Conservation (phyloP, 1,140 invertebrate genomes). For the Trichonephila clavipes region DNA sequence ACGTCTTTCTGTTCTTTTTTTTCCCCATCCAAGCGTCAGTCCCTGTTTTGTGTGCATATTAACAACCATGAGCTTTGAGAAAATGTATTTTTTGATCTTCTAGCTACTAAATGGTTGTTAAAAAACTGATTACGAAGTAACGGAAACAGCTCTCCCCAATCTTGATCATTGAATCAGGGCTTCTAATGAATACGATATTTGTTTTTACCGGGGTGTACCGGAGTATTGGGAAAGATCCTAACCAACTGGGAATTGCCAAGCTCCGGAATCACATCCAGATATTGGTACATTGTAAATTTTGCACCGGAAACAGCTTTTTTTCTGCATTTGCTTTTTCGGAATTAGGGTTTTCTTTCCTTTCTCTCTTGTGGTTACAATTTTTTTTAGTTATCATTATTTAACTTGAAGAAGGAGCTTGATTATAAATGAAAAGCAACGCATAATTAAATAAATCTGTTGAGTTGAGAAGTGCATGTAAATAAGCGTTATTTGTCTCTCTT, state of each 20-base stretch:
- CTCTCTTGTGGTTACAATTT: neutral
- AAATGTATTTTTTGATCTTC: constrained; percentile 18
- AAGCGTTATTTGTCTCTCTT: neutral
- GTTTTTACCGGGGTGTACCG: neutral
- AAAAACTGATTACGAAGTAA: constrained; percentile 13
- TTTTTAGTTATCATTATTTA: neutral
- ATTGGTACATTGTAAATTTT: constrained; percentile 11
- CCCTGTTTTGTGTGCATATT: constrained; percentile 23
- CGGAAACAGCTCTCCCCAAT: neutral
- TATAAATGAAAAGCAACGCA: neutral
- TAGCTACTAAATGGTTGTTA: constrained; percentile 31
- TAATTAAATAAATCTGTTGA: neutral
- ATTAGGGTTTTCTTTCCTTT: constrained; percentile 4
- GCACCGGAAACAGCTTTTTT: neutral
- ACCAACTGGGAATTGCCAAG: neutral
- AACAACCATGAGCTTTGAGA: constrained; percentile 2
- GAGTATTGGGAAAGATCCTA: neutral
- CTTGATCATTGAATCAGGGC: constrained; percentile 16
- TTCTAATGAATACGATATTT: constrained; percentile 36
- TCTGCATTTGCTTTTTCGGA: neutral
- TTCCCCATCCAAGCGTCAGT: neutral
- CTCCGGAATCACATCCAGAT: neutral
- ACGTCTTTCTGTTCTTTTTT: neutral
- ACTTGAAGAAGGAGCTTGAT: neutral
- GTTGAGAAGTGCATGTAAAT: neutral